phyloP scores from a whole-genome alignment of 2,797 vertebrate genomes.

The Dendrocincla tyrannina region DNA sequence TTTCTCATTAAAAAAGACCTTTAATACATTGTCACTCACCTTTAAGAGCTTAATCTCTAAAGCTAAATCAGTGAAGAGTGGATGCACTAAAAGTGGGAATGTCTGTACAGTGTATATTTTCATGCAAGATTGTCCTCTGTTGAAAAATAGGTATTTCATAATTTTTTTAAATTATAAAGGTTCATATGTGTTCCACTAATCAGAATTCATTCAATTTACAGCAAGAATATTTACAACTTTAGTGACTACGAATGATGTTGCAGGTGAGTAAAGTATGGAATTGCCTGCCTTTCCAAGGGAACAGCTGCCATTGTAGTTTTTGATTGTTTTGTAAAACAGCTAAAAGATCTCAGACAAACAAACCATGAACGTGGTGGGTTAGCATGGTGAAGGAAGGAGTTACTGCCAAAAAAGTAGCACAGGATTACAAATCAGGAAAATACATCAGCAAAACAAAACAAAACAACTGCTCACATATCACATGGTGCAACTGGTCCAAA shows the following conservation, averaged over 20 bases:
- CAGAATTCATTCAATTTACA: constrained; percentile 71
- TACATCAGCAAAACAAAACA: not conserved
- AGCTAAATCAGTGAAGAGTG: not conserved
- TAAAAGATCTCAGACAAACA: not conserved
- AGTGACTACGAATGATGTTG: constrained; percentile 87
- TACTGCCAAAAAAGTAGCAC: not conserved
- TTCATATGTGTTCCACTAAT: not conserved
- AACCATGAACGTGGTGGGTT: not conserved
- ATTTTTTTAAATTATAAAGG: not conserved
- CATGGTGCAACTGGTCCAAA: not conserved
- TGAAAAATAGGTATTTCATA: not conserved
- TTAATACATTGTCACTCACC: not conserved
- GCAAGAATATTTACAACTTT: constrained; percentile 90
- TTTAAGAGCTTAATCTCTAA: not conserved
- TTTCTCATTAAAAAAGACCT: not conserved
- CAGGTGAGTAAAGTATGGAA: constrained; percentile 79
- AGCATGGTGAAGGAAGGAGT: not conserved
- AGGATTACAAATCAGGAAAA: not conserved
- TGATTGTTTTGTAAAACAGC: not conserved
- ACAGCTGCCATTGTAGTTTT: not conserved
- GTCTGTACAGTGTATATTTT: not conserved
- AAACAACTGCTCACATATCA: not conserved
- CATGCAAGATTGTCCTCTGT: not conserved
- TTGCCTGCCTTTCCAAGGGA: not conserved
- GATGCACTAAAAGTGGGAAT: not conserved